phyloP scores from a whole-genome alignment of 2,888 invertebrate genomes.

The Formica aserva region DNA sequence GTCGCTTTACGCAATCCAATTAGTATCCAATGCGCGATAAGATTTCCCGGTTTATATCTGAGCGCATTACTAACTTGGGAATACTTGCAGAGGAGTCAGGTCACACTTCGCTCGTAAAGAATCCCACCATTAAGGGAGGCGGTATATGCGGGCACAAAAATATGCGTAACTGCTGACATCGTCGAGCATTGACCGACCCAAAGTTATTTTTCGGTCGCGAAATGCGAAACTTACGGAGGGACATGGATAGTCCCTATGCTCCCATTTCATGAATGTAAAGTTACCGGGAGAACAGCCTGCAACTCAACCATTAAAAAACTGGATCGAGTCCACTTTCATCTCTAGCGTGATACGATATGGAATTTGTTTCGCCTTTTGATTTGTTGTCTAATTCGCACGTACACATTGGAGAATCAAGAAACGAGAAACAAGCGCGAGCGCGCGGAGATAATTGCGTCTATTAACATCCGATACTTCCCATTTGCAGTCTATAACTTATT shows the following conservation, averaged over 20 bases:
- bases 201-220: constrained; percentile 72
- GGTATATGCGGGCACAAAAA: background rate
- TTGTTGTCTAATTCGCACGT: constrained; percentile 71
- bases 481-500: constrained; percentile 44
- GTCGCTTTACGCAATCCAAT: constrained; percentile 19
- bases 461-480: constrained; percentile 43
- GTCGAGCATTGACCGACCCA: constrained; percentile 10
- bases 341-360: constrained; percentile 14
- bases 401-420: constrained; percentile 50
- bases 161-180: background rate
- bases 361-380: constrained; percentile 67
- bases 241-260: constrained; percentile 68
- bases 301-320: constrained; percentile 73
- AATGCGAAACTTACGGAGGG: constrained; percentile 63
- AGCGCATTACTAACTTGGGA: constrained; percentile 8
- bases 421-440: constrained; percentile 27
- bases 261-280: constrained; percentile 82
- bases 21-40: constrained; percentile 39
- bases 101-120: constrained; percentile 30
- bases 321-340: constrained; percentile 64
- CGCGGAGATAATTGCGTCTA: constrained; percentile 23
- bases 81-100: background rate
- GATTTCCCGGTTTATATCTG: constrained; percentile 33
- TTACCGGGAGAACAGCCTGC: constrained; percentile 68
- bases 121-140: background rate